Percentiles rank a stretch among this genome's conserved stretches.
Conservation (phyloP, 1,140 invertebrate genomes). For the Magallana angulata region DNA sequence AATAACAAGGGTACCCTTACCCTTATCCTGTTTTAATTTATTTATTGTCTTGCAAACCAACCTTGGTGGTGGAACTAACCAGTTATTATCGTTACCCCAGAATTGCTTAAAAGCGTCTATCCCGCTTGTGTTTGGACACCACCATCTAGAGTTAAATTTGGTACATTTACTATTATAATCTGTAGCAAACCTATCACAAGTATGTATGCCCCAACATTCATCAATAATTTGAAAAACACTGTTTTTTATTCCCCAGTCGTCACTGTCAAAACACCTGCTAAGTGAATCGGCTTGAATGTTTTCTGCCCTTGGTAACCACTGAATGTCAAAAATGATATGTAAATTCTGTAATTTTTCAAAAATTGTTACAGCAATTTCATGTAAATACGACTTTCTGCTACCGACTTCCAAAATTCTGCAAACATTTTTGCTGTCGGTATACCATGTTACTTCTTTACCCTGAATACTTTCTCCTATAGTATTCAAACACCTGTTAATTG, state of each 20-base stretch:
- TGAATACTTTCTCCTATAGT: background rate
- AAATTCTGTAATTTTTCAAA: background rate
- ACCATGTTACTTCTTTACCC: background rate
- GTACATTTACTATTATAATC: slow-evolving; percentile 44
- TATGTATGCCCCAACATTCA: background rate
- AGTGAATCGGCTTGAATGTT: slow-evolving; percentile 8
- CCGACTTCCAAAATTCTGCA: slow-evolving; percentile 36
- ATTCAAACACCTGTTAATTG: slow-evolving; percentile 10
- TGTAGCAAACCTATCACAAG: slow-evolving; percentile 47
- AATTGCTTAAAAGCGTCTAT: slow-evolving; percentile 42
- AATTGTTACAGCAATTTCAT: slow-evolving; percentile 39
- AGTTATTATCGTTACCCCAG: slow-evolving; percentile 15
- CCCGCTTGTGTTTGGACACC: slow-evolving; percentile 22
- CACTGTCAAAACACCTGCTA: slow-evolving; percentile 36
- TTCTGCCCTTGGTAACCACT: slow-evolving; percentile 4
- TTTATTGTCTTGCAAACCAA: slow-evolving; percentile 37
- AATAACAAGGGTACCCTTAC: background rate
- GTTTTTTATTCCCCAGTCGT: slow-evolving; percentile 21
- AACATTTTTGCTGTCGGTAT: slow-evolving; percentile 48
- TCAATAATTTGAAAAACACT: background rate
- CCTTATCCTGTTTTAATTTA: background rate
- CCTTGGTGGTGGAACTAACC: slow-evolving; percentile 39
- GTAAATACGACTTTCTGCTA: slow-evolving; percentile 32
- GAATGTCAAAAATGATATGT: background rate
- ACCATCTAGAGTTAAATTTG: slow-evolving; percentile 40